Conservation (phyloP, 2,113 vertebrate genomes). For the Cottus gobio region DNA sequence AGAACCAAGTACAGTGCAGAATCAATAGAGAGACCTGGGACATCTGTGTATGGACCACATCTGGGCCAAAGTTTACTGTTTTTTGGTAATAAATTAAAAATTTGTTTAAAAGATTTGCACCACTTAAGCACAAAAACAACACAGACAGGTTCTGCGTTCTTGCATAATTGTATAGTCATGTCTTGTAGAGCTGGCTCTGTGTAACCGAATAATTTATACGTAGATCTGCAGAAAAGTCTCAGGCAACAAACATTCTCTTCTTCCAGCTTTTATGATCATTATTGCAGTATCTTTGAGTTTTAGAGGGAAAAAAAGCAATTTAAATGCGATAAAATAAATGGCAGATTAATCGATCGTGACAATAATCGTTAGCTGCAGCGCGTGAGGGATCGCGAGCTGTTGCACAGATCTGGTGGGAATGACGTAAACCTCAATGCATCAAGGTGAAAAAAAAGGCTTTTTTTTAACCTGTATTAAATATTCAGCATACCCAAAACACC, state of each 20-base stretch:
- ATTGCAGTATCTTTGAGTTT: background rate
- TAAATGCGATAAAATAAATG: background rate
- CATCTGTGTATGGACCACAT: background rate
- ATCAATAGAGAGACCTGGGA: background rate
- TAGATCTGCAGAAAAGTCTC: background rate
- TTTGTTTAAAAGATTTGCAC: background rate
- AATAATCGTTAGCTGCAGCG: background rate
- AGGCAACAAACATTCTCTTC: background rate
- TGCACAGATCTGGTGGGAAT: background rate
- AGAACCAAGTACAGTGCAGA: background rate
- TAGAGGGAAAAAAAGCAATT: background rate
- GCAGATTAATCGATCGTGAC: background rate
- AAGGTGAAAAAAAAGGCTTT: background rate
- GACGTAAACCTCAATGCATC: background rate
- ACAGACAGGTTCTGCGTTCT: background rate
- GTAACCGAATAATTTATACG: background rate
- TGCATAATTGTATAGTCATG: background rate
- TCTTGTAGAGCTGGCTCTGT: background rate
- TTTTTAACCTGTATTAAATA: background rate
- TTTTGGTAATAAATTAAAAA: background rate
- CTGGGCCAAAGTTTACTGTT: background rate
- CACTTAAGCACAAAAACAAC: background rate
- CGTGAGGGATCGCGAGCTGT: background rate
- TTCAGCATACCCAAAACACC: background rate
- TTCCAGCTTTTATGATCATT: background rate